A percentile compares a stretch with the other conserved stretches of the same genome.
Evolutionary conservation across 2,888 invertebrate species (phyloP).

Genomic region (Lypha dubia): DNA sequence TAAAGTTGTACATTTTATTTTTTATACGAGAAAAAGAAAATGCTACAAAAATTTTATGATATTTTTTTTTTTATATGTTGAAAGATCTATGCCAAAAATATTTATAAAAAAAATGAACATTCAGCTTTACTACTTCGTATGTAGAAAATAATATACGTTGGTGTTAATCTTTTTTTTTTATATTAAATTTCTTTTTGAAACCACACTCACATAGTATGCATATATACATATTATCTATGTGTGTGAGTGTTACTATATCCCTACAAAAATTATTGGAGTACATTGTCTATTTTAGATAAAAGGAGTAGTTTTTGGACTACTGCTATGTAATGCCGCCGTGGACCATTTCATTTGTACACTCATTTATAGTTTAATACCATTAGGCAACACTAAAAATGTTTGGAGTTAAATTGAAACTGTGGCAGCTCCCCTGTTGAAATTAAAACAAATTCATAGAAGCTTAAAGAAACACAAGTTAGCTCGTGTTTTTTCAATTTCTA

Average conservation of each 20-base stretch:
- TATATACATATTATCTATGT: conserved; percentile 9
- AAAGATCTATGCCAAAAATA: background rate
- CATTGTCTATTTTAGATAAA: too few relatives aligned
- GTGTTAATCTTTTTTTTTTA: conserved; percentile 41
- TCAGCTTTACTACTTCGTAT: background rate
- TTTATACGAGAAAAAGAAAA: conserved; percentile 14
- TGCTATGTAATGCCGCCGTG: too few relatives aligned
- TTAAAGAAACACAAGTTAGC: too few relatives aligned
- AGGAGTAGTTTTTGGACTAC: too few relatives aligned
- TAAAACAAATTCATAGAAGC: too few relatives aligned
- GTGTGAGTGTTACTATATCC: background rate
- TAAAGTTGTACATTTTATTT: conserved; percentile 57
- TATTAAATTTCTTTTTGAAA: conserved; percentile 47
- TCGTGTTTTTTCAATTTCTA: too few relatives aligned
- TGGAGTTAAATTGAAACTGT: too few relatives aligned
- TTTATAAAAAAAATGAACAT: background rate
- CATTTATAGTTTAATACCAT: too few relatives aligned
- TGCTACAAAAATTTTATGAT: conserved; percentile 41
- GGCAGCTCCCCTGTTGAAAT: too few relatives aligned
- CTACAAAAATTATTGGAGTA: too few relatives aligned
- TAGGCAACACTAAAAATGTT: too few relatives aligned
- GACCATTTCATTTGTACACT: too few relatives aligned
- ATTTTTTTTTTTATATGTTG: conserved; percentile 42
- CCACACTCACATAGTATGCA: conserved; percentile 61
- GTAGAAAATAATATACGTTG: background rate